Evolutionary conservation across 2,113 vertebrate species (phyloP), one percentile per base, ranked within the genome.

Genomic region (Cichladusa arquata): DNA sequence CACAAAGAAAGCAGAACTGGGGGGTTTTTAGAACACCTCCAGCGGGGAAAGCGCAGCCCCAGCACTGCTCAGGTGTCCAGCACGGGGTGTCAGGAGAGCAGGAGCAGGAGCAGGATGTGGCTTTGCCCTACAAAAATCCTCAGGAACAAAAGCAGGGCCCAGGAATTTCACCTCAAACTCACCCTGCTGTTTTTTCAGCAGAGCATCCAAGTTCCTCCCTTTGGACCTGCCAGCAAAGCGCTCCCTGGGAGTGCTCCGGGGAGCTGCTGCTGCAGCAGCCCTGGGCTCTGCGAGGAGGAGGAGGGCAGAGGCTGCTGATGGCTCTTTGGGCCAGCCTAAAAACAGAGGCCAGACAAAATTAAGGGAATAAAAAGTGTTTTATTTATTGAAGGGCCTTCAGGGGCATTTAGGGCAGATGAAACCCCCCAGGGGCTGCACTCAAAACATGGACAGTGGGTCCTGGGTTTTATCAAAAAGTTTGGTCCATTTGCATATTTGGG

Each of bases 121-220:
- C 26, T 82, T 77, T 54, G 58, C 58, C 58, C 61, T 31, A 12
- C n/a, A 88, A 26, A 93, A 83, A 18, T 5, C 62, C 67, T 31
- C 58, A 9, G 76, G 48, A 78, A 58, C 48, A 73, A 71, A 90
- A 94, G 82, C 84, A 85, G 45, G 33, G 70, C 48, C 12, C 45
- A 70, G 91, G 92, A 86, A 91, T 96, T 82, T 92, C 85, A 86
- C 90, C 87, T 90, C 48, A 5, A 54, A 26, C 62, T 66, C 71
- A 65, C 70, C 89, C 93, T 0, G 7, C 45, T 93, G 92, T 66
- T 88, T 82, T 85, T 76, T 44, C 74, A 83, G 54, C 0, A 5
- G 29, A 19, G n/a, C 33, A 40, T 77, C 84, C 79, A 77, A 93
- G 44, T 83, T 94, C 85, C 67, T 73, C 20, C 1, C 33, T 77